These are phyloP conservation scores for Pycnomerus fuliginosus DNA, from an alignment of 2,888 invertebrate genomes.

Conservation along the genomic window DNA sequence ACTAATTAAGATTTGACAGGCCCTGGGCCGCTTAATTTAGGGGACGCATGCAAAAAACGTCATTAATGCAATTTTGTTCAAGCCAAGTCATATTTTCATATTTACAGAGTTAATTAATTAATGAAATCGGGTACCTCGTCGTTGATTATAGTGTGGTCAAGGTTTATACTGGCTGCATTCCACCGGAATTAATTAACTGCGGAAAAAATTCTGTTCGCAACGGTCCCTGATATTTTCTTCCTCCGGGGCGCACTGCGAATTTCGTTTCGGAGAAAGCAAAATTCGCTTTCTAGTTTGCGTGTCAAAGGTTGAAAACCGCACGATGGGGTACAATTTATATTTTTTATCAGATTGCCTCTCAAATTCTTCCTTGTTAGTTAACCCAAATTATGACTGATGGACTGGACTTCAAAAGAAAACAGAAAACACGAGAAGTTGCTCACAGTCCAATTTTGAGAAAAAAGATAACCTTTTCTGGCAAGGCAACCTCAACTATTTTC, in stretches of 20 bases:
- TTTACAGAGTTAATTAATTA: slow-evolving; percentile 30
- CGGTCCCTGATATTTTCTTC: not conserved
- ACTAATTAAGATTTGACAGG: slow-evolving; percentile 14
- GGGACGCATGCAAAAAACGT: slow-evolving; percentile 7
- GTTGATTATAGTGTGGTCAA: slow-evolving; percentile 23
- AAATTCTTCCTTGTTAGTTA: no score
- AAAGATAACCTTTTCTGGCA: no score
- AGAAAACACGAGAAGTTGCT: no score
- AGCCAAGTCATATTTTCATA: slow-evolving; percentile 27
- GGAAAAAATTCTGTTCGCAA: slow-evolving; percentile 13
- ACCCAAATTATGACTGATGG: no score
- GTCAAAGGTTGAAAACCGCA: no score
- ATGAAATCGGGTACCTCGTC: slow-evolving; percentile 24
- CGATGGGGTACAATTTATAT: no score
- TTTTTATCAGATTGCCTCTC: no score
- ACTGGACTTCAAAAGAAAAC: no score
- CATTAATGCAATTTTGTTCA: slow-evolving; percentile 21
- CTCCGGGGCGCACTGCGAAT: not conserved
- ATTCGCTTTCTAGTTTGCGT: slow-evolving; percentile 9
- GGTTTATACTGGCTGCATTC: slow-evolving; percentile 25
- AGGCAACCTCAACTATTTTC: no score
- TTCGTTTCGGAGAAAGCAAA: not conserved
- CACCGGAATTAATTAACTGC: slow-evolving; percentile 29
- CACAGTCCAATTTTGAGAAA: no score
- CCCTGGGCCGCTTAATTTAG: slow-evolving; percentile 4